Evolutionary conservation across 1,140 invertebrate genomes (phyloP).

Genomic region (Wasmannia auropunctata): DNA sequence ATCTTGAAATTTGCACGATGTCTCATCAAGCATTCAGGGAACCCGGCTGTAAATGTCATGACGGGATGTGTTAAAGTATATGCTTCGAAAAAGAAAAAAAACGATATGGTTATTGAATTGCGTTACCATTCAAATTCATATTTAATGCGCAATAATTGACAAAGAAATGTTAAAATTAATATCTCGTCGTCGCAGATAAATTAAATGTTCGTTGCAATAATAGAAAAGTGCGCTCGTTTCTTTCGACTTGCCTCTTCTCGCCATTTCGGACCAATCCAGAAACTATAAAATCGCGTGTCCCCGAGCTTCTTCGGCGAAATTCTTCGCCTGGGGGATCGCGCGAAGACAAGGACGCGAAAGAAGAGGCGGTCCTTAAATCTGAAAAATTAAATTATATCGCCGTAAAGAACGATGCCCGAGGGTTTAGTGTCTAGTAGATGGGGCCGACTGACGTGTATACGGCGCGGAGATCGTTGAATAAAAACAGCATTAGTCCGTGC

Average conservation of each 20-base stretch:
- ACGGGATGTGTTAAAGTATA: not conserved
- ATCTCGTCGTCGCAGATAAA: not conserved
- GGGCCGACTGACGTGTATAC: constrained; percentile 61
- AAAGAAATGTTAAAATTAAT: not conserved
- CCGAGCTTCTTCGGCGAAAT: constrained; percentile 57
- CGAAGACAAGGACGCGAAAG: constrained; percentile 72
- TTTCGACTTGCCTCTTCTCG: not conserved
- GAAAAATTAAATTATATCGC: constrained; percentile 85
- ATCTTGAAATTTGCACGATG: constrained; percentile 21
- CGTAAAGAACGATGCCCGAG: constrained; percentile 80
- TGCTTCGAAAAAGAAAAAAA: not conserved
- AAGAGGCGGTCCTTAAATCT: constrained; percentile 82
- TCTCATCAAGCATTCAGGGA: not conserved
- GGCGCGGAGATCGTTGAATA: constrained; percentile 78
- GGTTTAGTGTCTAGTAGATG: constrained; percentile 78
- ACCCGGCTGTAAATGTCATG: not conserved
- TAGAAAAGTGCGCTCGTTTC: not conserved
- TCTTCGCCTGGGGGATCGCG: constrained; percentile 56
- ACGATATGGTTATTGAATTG: not conserved
- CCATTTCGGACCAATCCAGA: constrained; percentile 53
- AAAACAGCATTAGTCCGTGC: constrained; percentile 84
- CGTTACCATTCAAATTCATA: not conserved
- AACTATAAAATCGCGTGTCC: constrained; percentile 64
- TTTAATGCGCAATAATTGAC: not conserved
- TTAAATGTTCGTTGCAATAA: not conserved